These are phyloP conservation scores for Plectus sambesii DNA, from an alignment of 1,140 invertebrate species.

Conservation along the genomic window DNA sequence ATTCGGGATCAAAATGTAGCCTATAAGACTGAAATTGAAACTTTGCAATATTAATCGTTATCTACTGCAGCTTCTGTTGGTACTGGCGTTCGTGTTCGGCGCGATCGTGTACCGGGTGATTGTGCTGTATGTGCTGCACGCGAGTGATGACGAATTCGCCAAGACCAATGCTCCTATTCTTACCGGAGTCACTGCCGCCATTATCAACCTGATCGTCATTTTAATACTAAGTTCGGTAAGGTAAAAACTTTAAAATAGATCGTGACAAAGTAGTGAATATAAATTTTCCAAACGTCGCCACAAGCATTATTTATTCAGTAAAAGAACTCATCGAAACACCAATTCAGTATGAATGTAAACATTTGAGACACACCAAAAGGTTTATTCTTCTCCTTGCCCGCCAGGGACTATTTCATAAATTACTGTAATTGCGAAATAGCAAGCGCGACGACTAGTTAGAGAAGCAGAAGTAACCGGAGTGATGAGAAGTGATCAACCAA, in stretches of 20 bases:
- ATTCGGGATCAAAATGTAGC: too few species aligned
- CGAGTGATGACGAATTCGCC: slow-evolving; percentile 10
- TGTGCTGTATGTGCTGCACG: slow-evolving; percentile 27
- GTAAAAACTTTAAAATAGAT: too few species aligned
- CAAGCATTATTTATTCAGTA: too few species aligned
- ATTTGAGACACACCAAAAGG: neutral
- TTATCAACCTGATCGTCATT: slow-evolving; percentile 41
- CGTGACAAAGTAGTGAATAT: too few species aligned
- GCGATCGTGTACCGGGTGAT: slow-evolving; percentile 41
- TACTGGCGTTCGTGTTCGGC: slow-evolving; percentile 38
- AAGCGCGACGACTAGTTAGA: too few species aligned
- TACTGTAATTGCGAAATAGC: too few species aligned
- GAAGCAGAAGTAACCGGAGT: too few species aligned
- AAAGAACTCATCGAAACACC: too few species aligned
- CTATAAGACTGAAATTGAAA: too few species aligned
- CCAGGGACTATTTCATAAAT: slow-evolving; percentile 4
- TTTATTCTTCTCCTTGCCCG: neutral
- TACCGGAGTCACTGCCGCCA: slow-evolving; percentile 37
- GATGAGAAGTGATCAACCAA: too few species aligned
- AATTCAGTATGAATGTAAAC: neutral
- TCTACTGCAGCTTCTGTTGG: slow-evolving; percentile 31
- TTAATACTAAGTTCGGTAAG: slow-evolving; percentile 39
- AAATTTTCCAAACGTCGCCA: too few species aligned
- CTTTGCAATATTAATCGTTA: too few species aligned
- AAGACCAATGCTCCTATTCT: slow-evolving; percentile 25